Conservation (phyloP, 2,113 vertebrate genomes). For the Eretmochelys imbricata region DNA sequence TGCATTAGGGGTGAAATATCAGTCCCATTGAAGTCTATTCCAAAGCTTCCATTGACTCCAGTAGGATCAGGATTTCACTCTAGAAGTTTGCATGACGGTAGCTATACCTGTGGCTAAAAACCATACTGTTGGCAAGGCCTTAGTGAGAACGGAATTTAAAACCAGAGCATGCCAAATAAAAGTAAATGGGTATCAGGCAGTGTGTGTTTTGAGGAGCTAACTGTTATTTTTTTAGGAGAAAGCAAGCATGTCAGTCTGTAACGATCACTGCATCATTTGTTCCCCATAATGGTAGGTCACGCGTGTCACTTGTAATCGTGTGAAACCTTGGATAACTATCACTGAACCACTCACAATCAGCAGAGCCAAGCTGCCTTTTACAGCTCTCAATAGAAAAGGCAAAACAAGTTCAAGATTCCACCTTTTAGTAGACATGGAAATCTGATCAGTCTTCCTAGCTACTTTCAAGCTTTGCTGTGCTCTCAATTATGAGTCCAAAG, state of each 20-base stretch:
- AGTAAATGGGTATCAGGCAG: background rate
- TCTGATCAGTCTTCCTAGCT: slow-evolving; percentile 12
- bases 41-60: fast-evolving
- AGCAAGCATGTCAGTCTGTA: background rate
- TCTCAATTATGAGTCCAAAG: fast-evolving
- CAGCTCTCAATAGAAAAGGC: slow-evolving; percentile 10
- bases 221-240: background rate
- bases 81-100: background rate
- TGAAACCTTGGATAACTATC: background rate
- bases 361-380: background rate
- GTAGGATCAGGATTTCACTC: background rate
- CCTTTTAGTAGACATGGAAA: slow-evolving; percentile 45
- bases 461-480: fast-evolving
- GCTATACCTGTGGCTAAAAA: background rate
- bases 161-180: background rate
- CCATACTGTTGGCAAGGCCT: background rate
- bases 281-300: background rate
- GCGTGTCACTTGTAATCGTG: background rate
- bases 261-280: background rate
- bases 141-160: background rate
- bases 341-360: background rate
- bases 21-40: background rate
- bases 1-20: background rate
- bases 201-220: background rate
- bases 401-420: background rate